These are phyloP conservation scores for Mantis religiosa DNA, from an alignment of 2,888 invertebrate species.

Conservation along the genomic window DNA sequence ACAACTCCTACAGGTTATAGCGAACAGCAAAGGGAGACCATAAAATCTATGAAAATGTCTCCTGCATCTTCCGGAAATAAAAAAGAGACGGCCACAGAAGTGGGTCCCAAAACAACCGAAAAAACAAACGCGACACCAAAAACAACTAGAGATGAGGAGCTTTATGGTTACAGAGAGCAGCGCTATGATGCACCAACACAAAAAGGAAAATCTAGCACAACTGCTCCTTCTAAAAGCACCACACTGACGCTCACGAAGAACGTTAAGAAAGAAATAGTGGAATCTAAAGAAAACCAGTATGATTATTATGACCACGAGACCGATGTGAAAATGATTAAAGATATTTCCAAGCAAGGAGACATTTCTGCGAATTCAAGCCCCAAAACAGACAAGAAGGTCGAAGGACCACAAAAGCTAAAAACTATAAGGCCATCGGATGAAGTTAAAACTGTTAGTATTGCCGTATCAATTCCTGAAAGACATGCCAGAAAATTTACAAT, in stretches of 20 bases:
- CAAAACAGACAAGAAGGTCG: too few species aligned
- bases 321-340: too few species aligned
- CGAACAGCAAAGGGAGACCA: background rate
- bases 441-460: too few species aligned
- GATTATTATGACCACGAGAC: background rate
- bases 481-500: too few species aligned
- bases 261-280: background rate
- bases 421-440: too few species aligned
- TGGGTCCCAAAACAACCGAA: background rate
- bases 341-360: too few species aligned
- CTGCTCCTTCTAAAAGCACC: background rate
- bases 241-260: background rate
- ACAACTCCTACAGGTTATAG: too few species aligned
- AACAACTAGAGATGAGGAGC: background rate
- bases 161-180: background rate
- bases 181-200: background rate
- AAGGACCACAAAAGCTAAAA: too few species aligned
- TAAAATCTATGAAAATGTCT: background rate
- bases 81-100: background rate
- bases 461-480: too few species aligned
- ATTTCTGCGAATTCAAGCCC: too few species aligned
- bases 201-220: background rate
- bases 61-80: background rate
- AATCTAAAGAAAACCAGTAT: background rate
- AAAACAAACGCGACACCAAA: background rate